These are phyloP conservation scores for Morbakka virulenta DNA, from an alignment of 30 jellyfish, hydroid and myxozoan species.

Conservation along the genomic window DNA sequence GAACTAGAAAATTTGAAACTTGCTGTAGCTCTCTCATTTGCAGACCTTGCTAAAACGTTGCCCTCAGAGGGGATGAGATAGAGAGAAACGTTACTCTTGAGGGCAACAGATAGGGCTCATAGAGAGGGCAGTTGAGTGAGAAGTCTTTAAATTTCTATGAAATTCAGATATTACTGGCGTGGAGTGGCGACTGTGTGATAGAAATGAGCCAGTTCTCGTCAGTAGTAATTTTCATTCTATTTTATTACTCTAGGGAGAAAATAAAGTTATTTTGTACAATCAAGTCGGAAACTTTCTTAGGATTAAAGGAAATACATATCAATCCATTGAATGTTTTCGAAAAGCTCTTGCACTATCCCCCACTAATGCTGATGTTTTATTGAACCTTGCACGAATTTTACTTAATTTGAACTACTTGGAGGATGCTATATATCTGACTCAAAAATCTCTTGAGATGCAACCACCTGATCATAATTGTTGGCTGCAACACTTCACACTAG, in stretches of 20 bases:
- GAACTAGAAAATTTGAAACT: too few relatives aligned
- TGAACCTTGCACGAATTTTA: slow-evolving; percentile 88
- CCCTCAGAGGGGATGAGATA: too few relatives aligned
- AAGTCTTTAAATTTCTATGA: too few relatives aligned
- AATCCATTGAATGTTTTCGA: slow-evolving; percentile 92
- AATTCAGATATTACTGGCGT: too few relatives aligned
- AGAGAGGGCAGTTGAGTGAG: too few relatives aligned
- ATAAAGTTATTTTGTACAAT: slow-evolving; percentile 73
- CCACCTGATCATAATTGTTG: slow-evolving; percentile 76
- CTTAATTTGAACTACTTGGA: slow-evolving; percentile 64
- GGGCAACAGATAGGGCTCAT: too few relatives aligned
- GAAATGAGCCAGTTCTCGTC: neutral
- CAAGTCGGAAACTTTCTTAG: slow-evolving; percentile 87
- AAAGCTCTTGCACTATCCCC: slow-evolving; percentile 79
- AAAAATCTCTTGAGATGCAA: slow-evolving; percentile 70
- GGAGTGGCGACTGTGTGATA: too few relatives aligned
- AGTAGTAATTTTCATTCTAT: neutral
- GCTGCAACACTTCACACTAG: slow-evolving; percentile 93
- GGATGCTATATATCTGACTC: slow-evolving; percentile 79
- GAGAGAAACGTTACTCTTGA: too few relatives aligned
- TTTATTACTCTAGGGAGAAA: slow-evolving; percentile 75
- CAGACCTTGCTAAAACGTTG: too few relatives aligned
- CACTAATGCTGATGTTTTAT: slow-evolving; percentile 65
- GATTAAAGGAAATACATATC: slow-evolving; percentile 85
- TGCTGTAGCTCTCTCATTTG: too few relatives aligned